Evolutionary conservation across 2,797 vertebrate species (phyloP).

Genomic region (Pantherophis alleghaniensis): DNA sequence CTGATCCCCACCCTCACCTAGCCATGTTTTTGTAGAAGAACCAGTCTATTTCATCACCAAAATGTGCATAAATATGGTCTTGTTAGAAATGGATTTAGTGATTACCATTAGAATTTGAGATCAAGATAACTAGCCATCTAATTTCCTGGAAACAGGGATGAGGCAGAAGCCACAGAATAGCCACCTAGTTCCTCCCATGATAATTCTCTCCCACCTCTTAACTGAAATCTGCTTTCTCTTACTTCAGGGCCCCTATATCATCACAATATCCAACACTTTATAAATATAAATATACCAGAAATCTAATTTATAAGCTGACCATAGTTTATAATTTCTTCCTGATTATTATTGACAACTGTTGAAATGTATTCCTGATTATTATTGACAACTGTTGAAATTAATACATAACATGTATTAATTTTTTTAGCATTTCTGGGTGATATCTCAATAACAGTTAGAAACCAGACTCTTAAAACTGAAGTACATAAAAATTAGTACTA

Average conservation of each 20-base stretch:
- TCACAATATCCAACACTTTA: background rate
- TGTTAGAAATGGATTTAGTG: background rate
- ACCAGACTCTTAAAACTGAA: background rate
- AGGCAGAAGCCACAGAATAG: background rate
- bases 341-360: conserved; percentile 18
- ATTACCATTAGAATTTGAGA: background rate
- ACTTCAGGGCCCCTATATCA: background rate
- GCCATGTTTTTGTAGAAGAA: background rate
- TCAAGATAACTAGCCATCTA: background rate
- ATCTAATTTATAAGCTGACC: conserved; percentile 12
- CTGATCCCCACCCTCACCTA: background rate
- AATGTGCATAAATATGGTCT: background rate
- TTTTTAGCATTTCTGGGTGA: background rate
- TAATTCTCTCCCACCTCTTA: background rate
- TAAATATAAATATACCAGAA: background rate
- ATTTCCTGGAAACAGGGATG: background rate
- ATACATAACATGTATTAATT: background rate
- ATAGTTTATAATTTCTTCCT: background rate
- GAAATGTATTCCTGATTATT: background rate
- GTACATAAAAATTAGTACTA: background rate
- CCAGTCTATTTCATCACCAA: background rate
- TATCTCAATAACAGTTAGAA: background rate
- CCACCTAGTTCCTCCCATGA: background rate
- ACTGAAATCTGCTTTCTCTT: background rate
- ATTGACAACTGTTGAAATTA: too few species aligned